phyloP scores from a whole-genome alignment of 1,140 invertebrate genomes.

The Drosophila bifasciata region DNA sequence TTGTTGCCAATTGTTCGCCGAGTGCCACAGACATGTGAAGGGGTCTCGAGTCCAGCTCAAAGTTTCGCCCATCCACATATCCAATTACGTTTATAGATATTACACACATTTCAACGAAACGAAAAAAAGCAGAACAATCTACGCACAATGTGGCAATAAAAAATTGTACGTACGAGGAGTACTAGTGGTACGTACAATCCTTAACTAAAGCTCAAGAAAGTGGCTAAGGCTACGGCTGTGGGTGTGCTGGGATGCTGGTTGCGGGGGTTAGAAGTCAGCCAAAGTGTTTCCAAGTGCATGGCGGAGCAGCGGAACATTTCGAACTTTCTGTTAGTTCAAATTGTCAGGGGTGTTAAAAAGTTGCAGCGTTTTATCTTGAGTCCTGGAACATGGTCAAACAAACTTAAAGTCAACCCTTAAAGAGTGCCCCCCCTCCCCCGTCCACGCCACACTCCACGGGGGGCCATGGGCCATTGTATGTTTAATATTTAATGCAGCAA shows the following conservation, averaged over 20 bases:
- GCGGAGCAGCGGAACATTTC: conserved; percentile 62
- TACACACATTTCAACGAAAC: conserved; percentile 56
- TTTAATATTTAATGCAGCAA: conserved; percentile 63
- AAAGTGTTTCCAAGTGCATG: conserved; percentile 60
- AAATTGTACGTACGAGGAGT: conserved; percentile 30
- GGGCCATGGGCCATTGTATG: not conserved
- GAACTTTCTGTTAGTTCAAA: conserved; percentile 58
- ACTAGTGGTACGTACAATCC: conserved; percentile 25
- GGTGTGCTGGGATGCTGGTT: not conserved
- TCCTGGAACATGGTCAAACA: conserved; percentile 30
- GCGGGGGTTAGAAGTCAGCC: conserved; percentile 17
- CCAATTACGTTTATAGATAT: conserved; percentile 81
- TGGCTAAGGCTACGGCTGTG: not conserved
- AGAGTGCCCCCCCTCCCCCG: not conserved
- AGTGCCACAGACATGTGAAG: conserved; percentile 36
- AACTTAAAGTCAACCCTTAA: conserved; percentile 31
- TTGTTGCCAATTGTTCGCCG: conserved; percentile 69
- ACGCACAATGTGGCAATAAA: conserved; percentile 73
- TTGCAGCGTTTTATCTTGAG: conserved; percentile 37
- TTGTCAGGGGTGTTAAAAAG: conserved; percentile 57
- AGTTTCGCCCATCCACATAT: conserved; percentile 61
- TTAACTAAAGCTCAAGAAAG: conserved; percentile 58
- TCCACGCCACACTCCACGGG: not conserved
- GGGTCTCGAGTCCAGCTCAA: conserved; percentile 28
- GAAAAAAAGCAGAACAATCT: conserved; percentile 19